Conservation (phyloP, 1,140 invertebrate genomes). For the Lasioglossum baleicum region DNA sequence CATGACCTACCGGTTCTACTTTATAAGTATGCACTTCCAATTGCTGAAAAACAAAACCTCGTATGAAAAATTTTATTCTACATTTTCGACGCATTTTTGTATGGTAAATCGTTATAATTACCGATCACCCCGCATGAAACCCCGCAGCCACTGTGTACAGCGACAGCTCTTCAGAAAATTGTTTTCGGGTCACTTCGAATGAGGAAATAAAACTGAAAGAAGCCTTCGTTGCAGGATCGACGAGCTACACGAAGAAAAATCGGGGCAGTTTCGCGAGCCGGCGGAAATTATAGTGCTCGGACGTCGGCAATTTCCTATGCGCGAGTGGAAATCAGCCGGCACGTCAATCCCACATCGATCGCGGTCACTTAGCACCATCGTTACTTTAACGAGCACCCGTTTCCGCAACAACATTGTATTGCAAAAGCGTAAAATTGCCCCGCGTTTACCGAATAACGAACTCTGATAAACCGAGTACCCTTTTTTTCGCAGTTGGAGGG, state of each 20-base stretch:
- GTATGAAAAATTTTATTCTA: too few relatives aligned
- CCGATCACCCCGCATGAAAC: too few relatives aligned
- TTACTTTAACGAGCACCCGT: constrained; percentile 30
- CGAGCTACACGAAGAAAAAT: background rate
- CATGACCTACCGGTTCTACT: too few relatives aligned
- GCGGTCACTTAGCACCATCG: constrained; percentile 27
- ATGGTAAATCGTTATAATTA: too few relatives aligned
- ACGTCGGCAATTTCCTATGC: constrained; percentile 12
- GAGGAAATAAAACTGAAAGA: too few relatives aligned
- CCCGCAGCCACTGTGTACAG: too few relatives aligned
- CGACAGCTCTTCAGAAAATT: too few relatives aligned
- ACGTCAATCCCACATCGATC: constrained; percentile 16
- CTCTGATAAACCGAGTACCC: background rate
- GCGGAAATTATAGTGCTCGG: constrained; percentile 4
- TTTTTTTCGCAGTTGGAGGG: background rate
- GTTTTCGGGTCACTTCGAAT: too few relatives aligned
- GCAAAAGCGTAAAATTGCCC: constrained; percentile 33
- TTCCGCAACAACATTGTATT: constrained; percentile 22
- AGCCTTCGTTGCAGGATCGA: too few relatives aligned
- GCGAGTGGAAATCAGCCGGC: background rate
- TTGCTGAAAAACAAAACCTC: too few relatives aligned
- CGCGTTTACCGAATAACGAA: background rate
- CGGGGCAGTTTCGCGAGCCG: background rate
- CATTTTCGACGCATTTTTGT: too few relatives aligned
- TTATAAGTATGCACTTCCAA: too few relatives aligned